Evolutionary conservation across 2,797 vertebrate species (phyloP), one percentile per base, ranked within the genome.

Genomic region (Lemur catta): DNA sequence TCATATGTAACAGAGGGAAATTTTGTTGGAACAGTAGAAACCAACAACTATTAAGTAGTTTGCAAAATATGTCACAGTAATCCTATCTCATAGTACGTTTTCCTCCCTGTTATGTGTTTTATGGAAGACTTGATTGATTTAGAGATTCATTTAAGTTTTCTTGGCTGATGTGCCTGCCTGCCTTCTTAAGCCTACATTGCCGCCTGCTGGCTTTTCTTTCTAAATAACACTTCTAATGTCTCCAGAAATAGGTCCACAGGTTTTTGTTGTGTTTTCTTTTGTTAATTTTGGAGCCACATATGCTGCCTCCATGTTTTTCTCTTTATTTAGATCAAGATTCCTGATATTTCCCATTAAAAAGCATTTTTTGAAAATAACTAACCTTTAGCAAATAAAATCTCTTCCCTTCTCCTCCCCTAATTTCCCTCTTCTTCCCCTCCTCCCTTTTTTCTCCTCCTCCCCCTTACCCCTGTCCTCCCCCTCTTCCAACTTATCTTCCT

Each of bases 1-100:
- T 69, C 52, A 43, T 7, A 17, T 71, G 11, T 79, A 41, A 57
- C 28, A 89, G 43, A 65, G 50, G 26, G 28, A 46, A 74, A 84
- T 92, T 85, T 65, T 93, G 55, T 93, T 86, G 69, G 14, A 65
- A 52, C 65, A 91, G 12, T 72, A 72, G 72, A 94, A 90, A 76
- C n/a, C 9, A 59, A 28, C 2, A 33, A 61, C 74, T 78, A 67
- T 22, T 72, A 55, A 46, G 17, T 50, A 46, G 90, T 96, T 94
- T 79, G 38, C 69, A 74, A 96, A 95, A 86, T 20, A 22, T 43
- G 18, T 63, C 59, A 63, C 30, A 55, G 33, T 80, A 89, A 71
- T 76, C 22, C 15, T 57, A 48, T 43, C 14, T 24, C 30, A 48
- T 2, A 26, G 15, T 30, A 13, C 48, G 10, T 75, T 69, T 88